A percentile compares a stretch with the other conserved stretches of the same genome.
phyloP scores from a whole-genome alignment of 2,888 invertebrate genomes.

The Ptycholaimellus sp. region DNA sequence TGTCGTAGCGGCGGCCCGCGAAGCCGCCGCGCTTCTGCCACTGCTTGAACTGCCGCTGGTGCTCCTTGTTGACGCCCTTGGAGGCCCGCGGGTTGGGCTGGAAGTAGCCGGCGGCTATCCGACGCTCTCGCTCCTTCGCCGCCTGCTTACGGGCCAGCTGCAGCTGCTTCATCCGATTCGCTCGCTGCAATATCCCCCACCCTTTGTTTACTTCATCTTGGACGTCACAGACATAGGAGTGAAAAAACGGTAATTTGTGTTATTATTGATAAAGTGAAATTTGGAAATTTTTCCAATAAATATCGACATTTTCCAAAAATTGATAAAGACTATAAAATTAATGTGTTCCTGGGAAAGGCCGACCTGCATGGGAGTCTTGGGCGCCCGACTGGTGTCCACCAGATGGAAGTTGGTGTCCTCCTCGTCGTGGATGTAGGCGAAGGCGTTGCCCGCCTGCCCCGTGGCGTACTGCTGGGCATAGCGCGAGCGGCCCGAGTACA shows the following conservation, averaged over 20 bases:
- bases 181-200: conserved; percentile 3
- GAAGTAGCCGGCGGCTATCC: conserved; percentile 20
- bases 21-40: conserved; percentile 40
- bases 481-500: conserved; percentile 24
- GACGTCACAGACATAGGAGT: too few relatives aligned
- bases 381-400: conserved; percentile 28
- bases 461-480: conserved; percentile 27
- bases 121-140: conserved; percentile 22
- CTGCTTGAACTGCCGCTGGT: conserved; percentile 50
- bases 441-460: conserved; percentile 49
- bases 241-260: conserved; percentile 13
- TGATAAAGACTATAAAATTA: not conserved
- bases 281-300: conserved; percentile 1
- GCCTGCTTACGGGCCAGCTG: conserved; percentile 13
- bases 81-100: conserved; percentile 10
- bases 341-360: conserved; percentile 4
- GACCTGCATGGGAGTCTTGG: not conserved
- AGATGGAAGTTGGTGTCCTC: conserved; percentile 94
- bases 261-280: too few relatives aligned
- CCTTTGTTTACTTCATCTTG: too few relatives aligned
- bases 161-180: conserved; percentile 3
- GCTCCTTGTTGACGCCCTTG: conserved; percentile 25
- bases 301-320: not conserved
- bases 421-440: conserved; percentile 94
- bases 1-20: conserved; percentile 2